Base-by-base conservation (phyloP, 2,797 vertebrate genomes). In the Leptoclinus maculatus region DNA sequence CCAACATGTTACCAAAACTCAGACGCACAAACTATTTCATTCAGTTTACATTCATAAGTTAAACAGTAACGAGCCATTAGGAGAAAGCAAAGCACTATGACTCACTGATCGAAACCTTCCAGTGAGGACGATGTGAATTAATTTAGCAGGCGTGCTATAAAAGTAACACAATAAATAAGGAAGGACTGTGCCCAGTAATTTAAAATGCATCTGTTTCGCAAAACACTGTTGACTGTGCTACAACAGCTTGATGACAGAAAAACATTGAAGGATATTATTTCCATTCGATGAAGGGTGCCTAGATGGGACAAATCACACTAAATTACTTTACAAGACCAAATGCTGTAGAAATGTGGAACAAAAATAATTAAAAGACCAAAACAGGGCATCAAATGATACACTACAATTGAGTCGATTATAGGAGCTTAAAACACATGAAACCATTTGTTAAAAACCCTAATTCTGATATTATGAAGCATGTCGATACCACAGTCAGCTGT, bases 101-200 rank as follows among this genome's bases (percentile, higher is more conserved):
- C 23, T 78, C 65, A 66, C 27, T 51, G 41, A 23, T 11, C 49
- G 19, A 60, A n/a, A 73, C 41, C 21, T 59, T 67, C 23, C 12
- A 58, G 2, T 29, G 29, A 60, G 32, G 6, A 51, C 27, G 17
- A 2, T 51, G 23, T 54, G 0, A 21, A 74, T 76, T 67, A 25
- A 87, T 80, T 69, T 56, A 66, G 17, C 59, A 39, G 58, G 21
- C 29, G 43, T 34, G 49, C 43, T 66, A 36, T 74, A 76, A 81
- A 83, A 62, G 56, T 71, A 54, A n/a, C 25, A 70, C 32, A 9
- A 57, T 67, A 65, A 69, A 75, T 25, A 71, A 51, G 27, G 58
- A 57, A 71, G 45, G 23, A 68, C 62, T 67, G 65, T 11, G 38
- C 11, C 19, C 16, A n/a, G 32, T 17, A 65, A 64, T 2, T 32